Base-by-base conservation (phyloP, 2,888 invertebrate species). In the Quadroppia sp. region DNA sequence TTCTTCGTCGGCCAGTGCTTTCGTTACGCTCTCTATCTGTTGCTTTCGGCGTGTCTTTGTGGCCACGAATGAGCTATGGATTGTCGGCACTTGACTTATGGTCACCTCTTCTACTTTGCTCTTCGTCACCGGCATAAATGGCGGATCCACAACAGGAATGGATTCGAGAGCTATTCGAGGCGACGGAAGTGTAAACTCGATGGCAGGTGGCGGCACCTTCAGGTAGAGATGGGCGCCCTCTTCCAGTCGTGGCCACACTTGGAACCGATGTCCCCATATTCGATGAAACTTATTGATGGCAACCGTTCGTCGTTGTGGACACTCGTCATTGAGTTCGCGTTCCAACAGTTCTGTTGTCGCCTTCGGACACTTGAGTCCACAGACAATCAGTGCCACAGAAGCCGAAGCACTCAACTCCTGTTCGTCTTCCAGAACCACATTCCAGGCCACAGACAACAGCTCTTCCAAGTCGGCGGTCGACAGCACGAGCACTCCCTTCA, bases 211-310 rank as follows among this genome's bases (percentile, higher is more conserved):
- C 0, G 98, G 97, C 1, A 99, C 96, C 85, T 98, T 99, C 82
- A 99, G 98, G 0, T 92, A 89, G 76, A 92, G 84, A 75, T 96
- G 94, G 0, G 98, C 98, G 9, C 92, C 91, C 80, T 98, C 98
- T 82, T 99, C 99, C 97, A 99, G 96, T 75, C 98, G 87, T 0
- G 97, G 94, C 99, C 99, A 99, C 0, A 96, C 95, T 86, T 99
- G 99, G 82, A 94, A 96, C 1, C 99, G 87, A 78, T 94, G 89
- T 81, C 94, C 93, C 98, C 98, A 99, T 78, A 99, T 86, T 0
- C 93, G 90, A 87, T 72, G 61, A 36, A 77, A 88, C 87, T 89
- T 87, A 76, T 92, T 85, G 76, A 94, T 88, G 1, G 93, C 91
- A 78, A 89, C 90, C 78, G 92, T 90, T 77, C 98, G 86, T 59